Evolutionary conservation across 1,140 invertebrate genomes (phyloP).

Genomic region (Samia ricini): DNA sequence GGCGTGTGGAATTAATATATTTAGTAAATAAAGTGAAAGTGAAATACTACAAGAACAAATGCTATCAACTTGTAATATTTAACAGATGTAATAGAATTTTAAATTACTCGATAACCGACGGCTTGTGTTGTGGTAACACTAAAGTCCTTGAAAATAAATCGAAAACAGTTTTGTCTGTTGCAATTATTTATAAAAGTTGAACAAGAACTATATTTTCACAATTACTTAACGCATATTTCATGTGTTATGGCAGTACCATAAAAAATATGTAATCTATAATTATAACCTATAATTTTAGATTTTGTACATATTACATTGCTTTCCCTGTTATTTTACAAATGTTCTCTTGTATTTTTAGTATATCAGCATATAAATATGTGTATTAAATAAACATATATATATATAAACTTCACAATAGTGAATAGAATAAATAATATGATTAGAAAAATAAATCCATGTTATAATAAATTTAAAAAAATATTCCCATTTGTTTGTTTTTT

Average conservation of each 20-base stretch:
- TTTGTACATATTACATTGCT: too few species aligned
- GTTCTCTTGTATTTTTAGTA: too few species aligned
- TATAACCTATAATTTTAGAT: neutral
- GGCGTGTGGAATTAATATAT: neutral
- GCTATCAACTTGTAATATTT: conserved; percentile 1
- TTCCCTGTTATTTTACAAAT: too few species aligned
- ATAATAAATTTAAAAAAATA: too few species aligned
- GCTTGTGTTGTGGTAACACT: neutral
- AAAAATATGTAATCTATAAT: neutral
- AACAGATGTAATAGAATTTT: neutral
- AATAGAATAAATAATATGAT: too few species aligned
- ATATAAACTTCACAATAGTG: too few species aligned
- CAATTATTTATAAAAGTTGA: neutral
- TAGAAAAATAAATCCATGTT: too few species aligned
- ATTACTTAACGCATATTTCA: neutral
- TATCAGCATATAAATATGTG: too few species aligned
- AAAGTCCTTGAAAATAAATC: neutral
- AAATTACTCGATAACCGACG: neutral
- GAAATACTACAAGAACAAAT: neutral
- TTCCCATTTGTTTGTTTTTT: too few species aligned
- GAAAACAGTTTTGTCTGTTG: neutral
- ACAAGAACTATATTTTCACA: neutral
- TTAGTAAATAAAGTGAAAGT: neutral
- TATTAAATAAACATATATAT: too few species aligned
- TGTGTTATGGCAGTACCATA: neutral